These are phyloP conservation scores for Papilio aristodemus DNA, from an alignment of 1,140 invertebrate species.

Conservation along the genomic window DNA sequence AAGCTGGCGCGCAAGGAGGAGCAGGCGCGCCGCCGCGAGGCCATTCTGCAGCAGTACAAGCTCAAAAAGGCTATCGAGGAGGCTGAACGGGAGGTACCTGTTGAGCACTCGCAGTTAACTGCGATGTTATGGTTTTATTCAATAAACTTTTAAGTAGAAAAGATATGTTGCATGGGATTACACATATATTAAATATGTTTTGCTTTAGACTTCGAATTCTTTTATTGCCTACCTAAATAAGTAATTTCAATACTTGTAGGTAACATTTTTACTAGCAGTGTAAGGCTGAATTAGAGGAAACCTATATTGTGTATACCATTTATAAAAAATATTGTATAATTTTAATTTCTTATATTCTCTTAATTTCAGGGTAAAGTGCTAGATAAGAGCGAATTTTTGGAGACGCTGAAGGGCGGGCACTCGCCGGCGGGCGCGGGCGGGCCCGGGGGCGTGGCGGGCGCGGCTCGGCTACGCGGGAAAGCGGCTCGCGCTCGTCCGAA, in stretches of 20 bases:
- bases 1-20: constrained; percentile 93
- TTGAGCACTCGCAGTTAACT: no score
- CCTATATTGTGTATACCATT: no score
- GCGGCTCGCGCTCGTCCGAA: constrained; percentile 86
- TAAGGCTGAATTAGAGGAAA: no score
- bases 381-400: constrained; percentile 86
- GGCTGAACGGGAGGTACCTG: constrained; percentile 90
- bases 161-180: no score
- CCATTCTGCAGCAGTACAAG: constrained; percentile 96
- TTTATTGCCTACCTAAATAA: no score
- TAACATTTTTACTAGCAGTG: no score
- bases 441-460: constrained; percentile 59
- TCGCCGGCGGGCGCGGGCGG: constrained; percentile 36
- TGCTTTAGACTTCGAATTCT: no score
- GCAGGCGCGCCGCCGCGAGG: constrained; percentile 90
- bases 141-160: no score
- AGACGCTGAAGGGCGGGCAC: constrained; percentile 79
- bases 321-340: no score
- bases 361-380: constrained; percentile 85
- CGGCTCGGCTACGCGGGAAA: constrained; percentile 55
- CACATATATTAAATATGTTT: no score
- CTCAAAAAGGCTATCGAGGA: constrained; percentile 96
- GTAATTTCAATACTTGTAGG: no score
- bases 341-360: not conserved
- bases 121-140: no score